A percentile compares a stretch with the other conserved stretches of the same genome.
These are phyloP conservation scores for Leptinotarsa haldemani DNA, from an alignment of 2,888 invertebrate genomes.

Conservation along the genomic window DNA sequence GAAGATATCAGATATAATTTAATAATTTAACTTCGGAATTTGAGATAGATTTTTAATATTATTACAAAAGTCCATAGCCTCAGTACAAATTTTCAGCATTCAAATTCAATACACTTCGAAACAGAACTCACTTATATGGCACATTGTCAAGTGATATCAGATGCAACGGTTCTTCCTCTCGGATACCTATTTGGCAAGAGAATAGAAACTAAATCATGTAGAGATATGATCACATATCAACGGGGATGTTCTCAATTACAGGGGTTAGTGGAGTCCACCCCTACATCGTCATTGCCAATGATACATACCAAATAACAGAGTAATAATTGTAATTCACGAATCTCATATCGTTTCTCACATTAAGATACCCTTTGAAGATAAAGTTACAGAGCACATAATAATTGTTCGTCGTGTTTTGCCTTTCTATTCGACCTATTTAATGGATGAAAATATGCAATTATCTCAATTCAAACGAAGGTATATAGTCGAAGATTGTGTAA, in stretches of 20 bases:
- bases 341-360: slow-evolving; percentile 8
- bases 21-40: too few species aligned
- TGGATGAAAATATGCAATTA: neutral
- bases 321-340: slow-evolving; percentile 10
- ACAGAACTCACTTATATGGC: neutral
- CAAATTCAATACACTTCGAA: neutral
- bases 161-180: neutral
- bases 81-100: neutral
- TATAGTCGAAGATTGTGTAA: neutral
- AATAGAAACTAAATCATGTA: slow-evolving; percentile 15
- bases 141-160: slow-evolving; percentile 7
- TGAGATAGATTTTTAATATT: too few species aligned
- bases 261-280: neutral
- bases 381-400: slow-evolving; percentile 11
- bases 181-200: slow-evolving; percentile 6
- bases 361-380: slow-evolving; percentile 16
- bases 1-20: too few species aligned
- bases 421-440: slow-evolving; percentile 10
- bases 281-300: slow-evolving; percentile 4
- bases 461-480: neutral
- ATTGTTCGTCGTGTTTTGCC: slow-evolving; percentile 9
- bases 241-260: slow-evolving; percentile 13
- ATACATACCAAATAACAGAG: slow-evolving; percentile 10
- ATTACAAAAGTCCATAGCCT: too few species aligned
- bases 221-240: slow-evolving; percentile 15